Conservation (phyloP, 2,113 vertebrate genomes). For the Lycaon pictus region DNA sequence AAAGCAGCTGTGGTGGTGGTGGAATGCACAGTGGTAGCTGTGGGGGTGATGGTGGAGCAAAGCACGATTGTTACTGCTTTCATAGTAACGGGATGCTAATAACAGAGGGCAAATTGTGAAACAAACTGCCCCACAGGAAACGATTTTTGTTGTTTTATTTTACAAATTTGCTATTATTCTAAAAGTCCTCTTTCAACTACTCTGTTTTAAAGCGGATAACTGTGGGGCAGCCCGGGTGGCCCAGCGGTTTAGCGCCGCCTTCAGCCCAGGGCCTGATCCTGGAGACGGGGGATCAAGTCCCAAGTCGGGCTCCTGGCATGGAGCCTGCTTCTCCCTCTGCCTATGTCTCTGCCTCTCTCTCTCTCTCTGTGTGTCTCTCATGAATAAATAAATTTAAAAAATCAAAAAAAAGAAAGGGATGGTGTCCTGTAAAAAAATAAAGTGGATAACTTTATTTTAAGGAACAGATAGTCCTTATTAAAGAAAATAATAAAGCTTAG, state of each 20-base stretch:
- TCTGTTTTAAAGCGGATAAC: background rate
- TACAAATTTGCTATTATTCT: background rate
- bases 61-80: background rate
- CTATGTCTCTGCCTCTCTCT: too few species aligned
- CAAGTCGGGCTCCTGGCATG: too few species aligned
- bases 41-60: background rate
- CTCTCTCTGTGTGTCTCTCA: too few species aligned
- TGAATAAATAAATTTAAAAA: too few species aligned
- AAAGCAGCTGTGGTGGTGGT: background rate
- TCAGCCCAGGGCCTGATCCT: too few species aligned
- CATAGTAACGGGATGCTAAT: background rate
- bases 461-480: background rate
- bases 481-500: background rate
- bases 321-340: too few species aligned
- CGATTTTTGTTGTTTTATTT: background rate
- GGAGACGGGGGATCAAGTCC: too few species aligned
- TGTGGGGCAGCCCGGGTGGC: too few species aligned
- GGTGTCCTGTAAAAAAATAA: background rate
- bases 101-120: background rate
- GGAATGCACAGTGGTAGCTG: background rate
- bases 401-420: too few species aligned
- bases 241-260: too few species aligned
- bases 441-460: background rate
- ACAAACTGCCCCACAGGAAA: background rate
- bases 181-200: background rate